Evolutionary conservation across 2,888 invertebrate genomes (phyloP).

Genomic region (Melipona beecheii): DNA sequence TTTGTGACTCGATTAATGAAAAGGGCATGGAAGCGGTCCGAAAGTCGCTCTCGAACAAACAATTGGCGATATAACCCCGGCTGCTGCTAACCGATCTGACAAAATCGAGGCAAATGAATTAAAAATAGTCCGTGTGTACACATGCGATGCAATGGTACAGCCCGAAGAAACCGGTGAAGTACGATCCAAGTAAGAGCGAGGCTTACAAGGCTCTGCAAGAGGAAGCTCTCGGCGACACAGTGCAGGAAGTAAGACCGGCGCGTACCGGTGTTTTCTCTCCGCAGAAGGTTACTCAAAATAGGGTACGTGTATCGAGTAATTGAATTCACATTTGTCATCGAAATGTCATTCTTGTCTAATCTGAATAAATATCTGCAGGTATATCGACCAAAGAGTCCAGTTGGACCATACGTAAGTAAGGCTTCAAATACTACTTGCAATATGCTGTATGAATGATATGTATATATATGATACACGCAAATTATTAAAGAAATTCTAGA

Average conservation of each 20-base stretch:
- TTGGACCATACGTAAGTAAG: slow-evolving; percentile 75
- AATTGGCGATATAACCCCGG: slow-evolving; percentile 63
- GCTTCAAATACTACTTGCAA: neutral
- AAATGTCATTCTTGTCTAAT: neutral
- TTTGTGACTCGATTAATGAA: slow-evolving; percentile 31
- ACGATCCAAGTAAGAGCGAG: slow-evolving; percentile 95
- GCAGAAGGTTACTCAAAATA: slow-evolving; percentile 84
- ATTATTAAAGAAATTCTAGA: slow-evolving; percentile 74
- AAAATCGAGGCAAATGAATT: slow-evolving; percentile 60
- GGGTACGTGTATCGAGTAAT: slow-evolving; percentile 66
- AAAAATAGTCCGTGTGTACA: slow-evolving; percentile 82
- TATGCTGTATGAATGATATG: neutral
- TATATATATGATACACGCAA: neutral
- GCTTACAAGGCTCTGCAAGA: slow-evolving; percentile 95
- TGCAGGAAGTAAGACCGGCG: slow-evolving; percentile 90
- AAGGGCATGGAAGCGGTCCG: slow-evolving; percentile 53
- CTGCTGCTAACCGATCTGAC: slow-evolving; percentile 68
- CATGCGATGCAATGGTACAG: slow-evolving; percentile 75
- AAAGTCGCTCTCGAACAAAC: slow-evolving; percentile 68
- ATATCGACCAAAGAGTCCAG: slow-evolving; percentile 75
- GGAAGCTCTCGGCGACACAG: slow-evolving; percentile 88
- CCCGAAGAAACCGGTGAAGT: slow-evolving; percentile 89
- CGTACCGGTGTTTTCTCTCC: slow-evolving; percentile 92
- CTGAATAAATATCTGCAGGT: slow-evolving; percentile 58
- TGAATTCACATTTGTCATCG: neutral